Base-by-base conservation (phyloP, 2,797 vertebrate species). In the Parauchenoglanis punctatus region DNA sequence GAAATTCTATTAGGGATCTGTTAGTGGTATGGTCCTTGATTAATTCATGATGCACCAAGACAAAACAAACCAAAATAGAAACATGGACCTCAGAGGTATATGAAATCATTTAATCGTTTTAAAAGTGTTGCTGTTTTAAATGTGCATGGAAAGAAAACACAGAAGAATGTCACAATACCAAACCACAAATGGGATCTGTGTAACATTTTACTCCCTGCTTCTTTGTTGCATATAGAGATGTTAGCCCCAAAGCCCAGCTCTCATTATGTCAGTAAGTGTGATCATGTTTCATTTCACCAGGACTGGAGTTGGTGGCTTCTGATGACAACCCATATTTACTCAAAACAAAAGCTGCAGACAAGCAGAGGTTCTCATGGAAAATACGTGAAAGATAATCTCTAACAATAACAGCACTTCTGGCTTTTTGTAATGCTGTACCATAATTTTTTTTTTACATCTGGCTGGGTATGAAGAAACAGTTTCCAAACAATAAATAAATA, bases 271-370 rank as follows among this genome's bases (percentile, higher is more conserved):
- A 90, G 72, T 56, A 85, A 89, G 86, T 86, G 90, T 67, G 91
- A 89, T 94, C 93, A 87, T 91, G 92, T 94, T 94, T 94, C 92
- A 87, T 49, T 88, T 91, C 89, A 87, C 81, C 81, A 40, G 73
- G 87, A 90, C 88, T 86, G 88, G 88, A 88, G 76, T 82, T 88
- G 89, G 91, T 90, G 84, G 83, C 86, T 92, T 23, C 52, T 75
- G 88, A 90, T 91, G 93, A 93, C 92, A 91, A 72, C 91, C 90
- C 90, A 86, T 94, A 92, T 95, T 94, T 94, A 93, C 90, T 90
- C 91, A 91, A 91, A 95, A 94, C 89, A 94, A 93, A 91, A 89
- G 89, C 84, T 11, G 7, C 44, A 85, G 89, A 93, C 91, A 92
- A 93, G 92, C 89, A 56, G 78, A 86, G 86, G 31, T 52, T 87